Percentiles rank a stretch among this genome's conserved stretches.
phyloP scores from a whole-genome alignment of 2,797 vertebrate species.

The Carcharodon carcharias region DNA sequence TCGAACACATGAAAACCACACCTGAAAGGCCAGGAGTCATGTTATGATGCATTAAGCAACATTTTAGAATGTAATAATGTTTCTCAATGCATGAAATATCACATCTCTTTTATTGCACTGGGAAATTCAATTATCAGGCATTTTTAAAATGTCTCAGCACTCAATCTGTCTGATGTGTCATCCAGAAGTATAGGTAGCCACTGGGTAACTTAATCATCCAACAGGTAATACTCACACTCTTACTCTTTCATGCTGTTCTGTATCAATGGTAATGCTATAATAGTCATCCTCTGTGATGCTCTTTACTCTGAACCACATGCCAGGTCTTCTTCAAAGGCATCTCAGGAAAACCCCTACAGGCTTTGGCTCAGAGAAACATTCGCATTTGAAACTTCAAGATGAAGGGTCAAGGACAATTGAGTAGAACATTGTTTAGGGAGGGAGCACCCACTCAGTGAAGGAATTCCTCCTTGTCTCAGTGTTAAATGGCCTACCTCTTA shows the following conservation, averaged over 20 bases:
- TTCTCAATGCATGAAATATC: not conserved
- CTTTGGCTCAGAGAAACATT: not conserved
- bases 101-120: not conserved
- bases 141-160: slow-evolving; percentile 13
- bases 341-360: not conserved
- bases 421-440: not conserved
- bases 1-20: not conserved
- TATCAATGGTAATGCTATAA: not conserved
- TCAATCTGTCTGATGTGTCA: not conserved
- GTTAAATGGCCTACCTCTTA: too few species aligned
- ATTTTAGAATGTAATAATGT: not conserved
- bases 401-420: not conserved
- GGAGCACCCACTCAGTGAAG: too few species aligned
- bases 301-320: not conserved
- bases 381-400: not conserved
- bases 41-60: not conserved
- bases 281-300: not conserved
- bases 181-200: not conserved
- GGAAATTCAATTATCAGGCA: slow-evolving; percentile 31
- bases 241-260: too few species aligned
- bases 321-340: not conserved
- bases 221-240: not conserved
- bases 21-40: not conserved
- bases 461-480: too few species aligned
- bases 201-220: not conserved